phyloP scores from a whole-genome alignment of 2,797 vertebrate species.

The Adrianichthys oophorus region DNA sequence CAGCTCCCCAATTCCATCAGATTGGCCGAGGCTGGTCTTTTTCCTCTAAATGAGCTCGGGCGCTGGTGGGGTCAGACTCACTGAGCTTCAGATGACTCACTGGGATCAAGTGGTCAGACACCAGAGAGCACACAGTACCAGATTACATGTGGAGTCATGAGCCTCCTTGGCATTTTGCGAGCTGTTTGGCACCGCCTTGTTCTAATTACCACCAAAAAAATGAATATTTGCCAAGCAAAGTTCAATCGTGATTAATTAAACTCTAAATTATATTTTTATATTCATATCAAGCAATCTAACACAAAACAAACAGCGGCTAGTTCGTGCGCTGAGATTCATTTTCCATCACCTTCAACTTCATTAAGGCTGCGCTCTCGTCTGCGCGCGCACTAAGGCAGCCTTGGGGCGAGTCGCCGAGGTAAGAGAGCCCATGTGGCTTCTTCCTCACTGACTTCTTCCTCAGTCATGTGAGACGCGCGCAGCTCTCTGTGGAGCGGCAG shows the following conservation, averaged over 20 bases:
- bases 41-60: constrained; percentile 44
- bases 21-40: constrained; percentile 56
- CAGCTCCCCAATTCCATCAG: constrained; percentile 41
- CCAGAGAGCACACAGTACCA: constrained; percentile 28
- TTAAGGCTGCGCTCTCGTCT: constrained; percentile 40
- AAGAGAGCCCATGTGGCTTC: constrained; percentile 35
- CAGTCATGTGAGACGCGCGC: constrained; percentile 50
- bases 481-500: constrained; percentile 32
- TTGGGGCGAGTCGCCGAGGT: constrained; percentile 34
- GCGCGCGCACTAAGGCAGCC: constrained; percentile 36
- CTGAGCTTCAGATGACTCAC: constrained; percentile 55
- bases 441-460: constrained; percentile 49
- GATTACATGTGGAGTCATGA: constrained; percentile 41
- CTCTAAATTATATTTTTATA: no score
- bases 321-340: constrained; percentile 43
- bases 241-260: neutral
- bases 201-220: neutral
- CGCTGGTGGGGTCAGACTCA: constrained; percentile 39
- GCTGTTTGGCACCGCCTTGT: constrained; percentile 7
- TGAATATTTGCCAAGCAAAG: neutral
- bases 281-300: neutral
- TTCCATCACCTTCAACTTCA: constrained; percentile 47
- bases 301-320: constrained; percentile 11
- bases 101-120: constrained; percentile 58
- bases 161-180: constrained; percentile 26